phyloP scores from a whole-genome alignment of 2,888 invertebrate genomes.

The Altica lythri region DNA sequence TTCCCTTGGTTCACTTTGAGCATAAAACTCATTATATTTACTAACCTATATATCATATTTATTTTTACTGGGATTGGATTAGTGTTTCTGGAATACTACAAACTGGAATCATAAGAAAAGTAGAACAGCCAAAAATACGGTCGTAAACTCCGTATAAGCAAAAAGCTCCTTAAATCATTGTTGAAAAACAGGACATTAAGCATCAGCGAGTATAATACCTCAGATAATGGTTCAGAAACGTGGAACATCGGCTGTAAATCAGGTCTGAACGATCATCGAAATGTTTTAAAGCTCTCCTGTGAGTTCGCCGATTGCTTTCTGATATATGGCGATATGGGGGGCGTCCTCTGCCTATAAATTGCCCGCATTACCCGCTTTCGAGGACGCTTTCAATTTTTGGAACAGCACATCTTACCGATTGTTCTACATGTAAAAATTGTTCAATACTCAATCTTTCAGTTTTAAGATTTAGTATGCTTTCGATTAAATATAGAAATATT shows the following conservation, averaged over 20 bases:
- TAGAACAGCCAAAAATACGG: no score
- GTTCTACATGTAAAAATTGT: no score
- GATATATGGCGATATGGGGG: conserved; percentile 57
- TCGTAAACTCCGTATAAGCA: not conserved
- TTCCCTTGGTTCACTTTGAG: no score
- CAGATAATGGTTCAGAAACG: conserved; percentile 45
- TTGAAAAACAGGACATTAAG: conserved; percentile 29
- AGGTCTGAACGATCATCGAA: conserved; percentile 52
- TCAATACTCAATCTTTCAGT: no score
- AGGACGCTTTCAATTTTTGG: conserved; percentile 39
- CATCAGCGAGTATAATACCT: conserved; percentile 42
- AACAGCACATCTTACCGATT: no score
- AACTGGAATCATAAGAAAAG: no score
- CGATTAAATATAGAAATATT: no score
- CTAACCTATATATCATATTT: no score
- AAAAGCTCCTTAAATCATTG: conserved; percentile 31
- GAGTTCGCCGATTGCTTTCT: conserved; percentile 57
- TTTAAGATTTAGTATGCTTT: no score
- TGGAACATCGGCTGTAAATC: conserved; percentile 54
- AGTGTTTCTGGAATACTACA: no score
- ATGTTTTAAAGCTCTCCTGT: conserved; percentile 58
- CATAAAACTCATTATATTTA: no score
- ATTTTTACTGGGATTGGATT: no score
- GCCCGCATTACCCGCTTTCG: conserved; percentile 53
- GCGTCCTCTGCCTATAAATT: conserved; percentile 57